Conservation (phyloP, 2,113 vertebrate species). For the Scalopus aquaticus region DNA sequence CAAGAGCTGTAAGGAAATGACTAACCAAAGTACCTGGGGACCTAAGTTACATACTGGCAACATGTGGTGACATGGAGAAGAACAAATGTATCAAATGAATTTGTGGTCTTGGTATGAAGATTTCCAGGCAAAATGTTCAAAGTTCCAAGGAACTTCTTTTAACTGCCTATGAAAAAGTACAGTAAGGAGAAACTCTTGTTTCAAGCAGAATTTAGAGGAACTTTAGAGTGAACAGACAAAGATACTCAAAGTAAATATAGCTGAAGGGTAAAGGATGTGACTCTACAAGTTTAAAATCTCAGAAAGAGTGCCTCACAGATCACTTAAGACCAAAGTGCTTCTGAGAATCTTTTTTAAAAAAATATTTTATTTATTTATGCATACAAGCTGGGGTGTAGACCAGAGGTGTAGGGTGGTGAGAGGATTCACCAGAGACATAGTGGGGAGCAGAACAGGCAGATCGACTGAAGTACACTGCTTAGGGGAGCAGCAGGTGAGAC, state of each 20-base stretch:
- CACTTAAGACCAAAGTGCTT: neutral
- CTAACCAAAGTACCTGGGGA: neutral
- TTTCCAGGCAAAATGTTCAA: neutral
- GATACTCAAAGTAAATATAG: neutral
- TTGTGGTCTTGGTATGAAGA: neutral
- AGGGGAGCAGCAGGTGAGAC: too few relatives aligned
- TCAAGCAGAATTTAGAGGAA: constrained; percentile 17
- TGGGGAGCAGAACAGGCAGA: too few relatives aligned
- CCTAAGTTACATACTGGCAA: neutral
- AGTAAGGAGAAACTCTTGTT: constrained; percentile 37
- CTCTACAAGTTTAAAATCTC: neutral
- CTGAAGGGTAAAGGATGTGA: neutral
- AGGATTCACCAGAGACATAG: too few relatives aligned
- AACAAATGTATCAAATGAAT: neutral
- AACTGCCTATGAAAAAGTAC: neutral
- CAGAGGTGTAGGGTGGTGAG: too few relatives aligned
- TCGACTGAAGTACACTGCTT: too few relatives aligned
- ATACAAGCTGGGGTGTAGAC: too few relatives aligned
- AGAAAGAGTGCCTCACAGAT: neutral
- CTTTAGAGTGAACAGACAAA: neutral
- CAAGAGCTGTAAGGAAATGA: neutral
- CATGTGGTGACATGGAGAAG: neutral
- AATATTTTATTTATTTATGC: too few relatives aligned
- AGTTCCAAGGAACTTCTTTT: neutral
- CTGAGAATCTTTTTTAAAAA: neutral